These are phyloP conservation scores for Galerucella calmariensis DNA, from an alignment of 2,888 invertebrate species.

Conservation along the genomic window DNA sequence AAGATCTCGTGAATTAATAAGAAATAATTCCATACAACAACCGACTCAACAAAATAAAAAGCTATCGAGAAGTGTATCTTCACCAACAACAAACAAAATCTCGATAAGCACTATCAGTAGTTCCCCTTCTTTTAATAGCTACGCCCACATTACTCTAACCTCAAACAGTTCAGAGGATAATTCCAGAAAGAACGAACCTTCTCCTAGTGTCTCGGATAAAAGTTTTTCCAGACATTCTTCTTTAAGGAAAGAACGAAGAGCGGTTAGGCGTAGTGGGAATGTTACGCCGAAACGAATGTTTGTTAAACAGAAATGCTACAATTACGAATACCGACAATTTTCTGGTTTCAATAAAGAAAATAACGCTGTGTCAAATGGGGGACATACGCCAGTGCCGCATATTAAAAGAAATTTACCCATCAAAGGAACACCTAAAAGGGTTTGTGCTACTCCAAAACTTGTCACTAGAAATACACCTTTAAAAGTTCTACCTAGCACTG, in stretches of 20 bases:
- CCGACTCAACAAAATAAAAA: slow-evolving; percentile 37
- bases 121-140: slow-evolving; percentile 22
- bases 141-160: slow-evolving; percentile 21
- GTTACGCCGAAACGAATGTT: slow-evolving; percentile 27
- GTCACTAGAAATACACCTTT: slow-evolving; percentile 71
- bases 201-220: slow-evolving; percentile 14
- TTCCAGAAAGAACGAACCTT: slow-evolving; percentile 1
- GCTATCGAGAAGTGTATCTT: slow-evolving; percentile 31
- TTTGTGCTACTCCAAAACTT: slow-evolving; percentile 66
- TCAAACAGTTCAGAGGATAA: neutral
- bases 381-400: slow-evolving; percentile 64
- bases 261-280: slow-evolving; percentile 29
- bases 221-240: slow-evolving; percentile 27
- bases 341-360: slow-evolving; percentile 33
- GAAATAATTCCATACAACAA: slow-evolving; percentile 37
- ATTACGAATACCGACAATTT: slow-evolving; percentile 26
- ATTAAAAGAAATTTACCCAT: slow-evolving; percentile 71
- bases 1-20: slow-evolving; percentile 72
- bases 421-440: slow-evolving; percentile 65
- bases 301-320: slow-evolving; percentile 29
- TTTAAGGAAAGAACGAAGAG: slow-evolving; percentile 27
- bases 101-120: slow-evolving; percentile 23
- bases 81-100: slow-evolving; percentile 52
- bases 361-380: slow-evolving; percentile 2
- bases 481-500: slow-evolving; percentile 56